Evolutionary conservation across 2,888 invertebrate genomes (phyloP), one percentile per base, ranked within the genome.

Genomic region (Nomada fabriciana): DNA sequence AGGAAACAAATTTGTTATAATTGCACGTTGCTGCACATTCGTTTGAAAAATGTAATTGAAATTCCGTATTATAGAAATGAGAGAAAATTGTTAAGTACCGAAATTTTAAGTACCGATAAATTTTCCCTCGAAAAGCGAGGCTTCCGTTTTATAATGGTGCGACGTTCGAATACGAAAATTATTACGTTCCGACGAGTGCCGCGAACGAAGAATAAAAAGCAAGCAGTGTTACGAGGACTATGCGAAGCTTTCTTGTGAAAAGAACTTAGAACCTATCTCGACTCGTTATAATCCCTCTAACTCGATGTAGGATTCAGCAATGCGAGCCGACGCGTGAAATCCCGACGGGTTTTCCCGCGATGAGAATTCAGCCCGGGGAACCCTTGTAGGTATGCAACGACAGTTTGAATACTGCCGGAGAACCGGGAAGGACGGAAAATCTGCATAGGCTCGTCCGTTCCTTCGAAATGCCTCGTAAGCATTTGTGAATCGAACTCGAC

Each of bases 271-370:
- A 79, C 84, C 89, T 89, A 86, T 86, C 85, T 86, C 88, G 84
- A 87, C 88, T 84, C 88, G 83, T 82, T 84, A 85, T 91, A 91
- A 91, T 91, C 88, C 89, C 87, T 89, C 87, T 90, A 91, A 90
- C 89, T 84, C 90, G 89, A 90, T 80, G 84, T 76, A 79, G 89
- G 87, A 91, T 90, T 88, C 87, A 78, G 84, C 91, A 89, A 91
- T 91, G 90, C 91, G 87, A 89, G 85, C 85, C 90, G 91, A 91
- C 92, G 91, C 91, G 91, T 91, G 88, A 91, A 91, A 91, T 91
- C 91, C 90, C 86, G 70, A 80, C 83, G 85, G 87, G 82, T 84
- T 83, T 82, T 82, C 87, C 72, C 84, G 82, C 72, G 86, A 87
- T 80, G 85, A 82, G 76, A 80, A 83, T 82, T 78, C 68, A 71